Conservation (phyloP, 2,113 vertebrate genomes). For the Halichoerus grypus region DNA sequence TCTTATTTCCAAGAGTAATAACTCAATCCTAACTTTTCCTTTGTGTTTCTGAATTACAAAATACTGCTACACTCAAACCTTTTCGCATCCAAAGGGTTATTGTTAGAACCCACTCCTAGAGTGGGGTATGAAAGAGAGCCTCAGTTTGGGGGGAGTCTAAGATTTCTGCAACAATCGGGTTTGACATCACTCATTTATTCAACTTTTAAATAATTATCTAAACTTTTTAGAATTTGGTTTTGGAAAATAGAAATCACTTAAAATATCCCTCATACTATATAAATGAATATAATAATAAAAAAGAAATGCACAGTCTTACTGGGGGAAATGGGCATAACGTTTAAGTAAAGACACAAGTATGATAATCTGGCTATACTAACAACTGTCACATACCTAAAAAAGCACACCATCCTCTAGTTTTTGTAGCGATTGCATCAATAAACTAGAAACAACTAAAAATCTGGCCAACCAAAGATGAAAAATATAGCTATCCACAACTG, state of each 20-base stretch:
- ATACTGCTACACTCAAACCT: not conserved
- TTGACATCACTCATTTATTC: not conserved
- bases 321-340: not conserved
- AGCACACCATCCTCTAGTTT: not conserved
- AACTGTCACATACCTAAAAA: not conserved
- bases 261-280: not conserved
- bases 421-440: not conserved
- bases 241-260: not conserved
- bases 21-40: not conserved
- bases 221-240: slow-evolving; percentile 35
- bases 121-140: not conserved
- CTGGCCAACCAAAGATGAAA: not conserved
- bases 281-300: not conserved
- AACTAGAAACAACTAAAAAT: slow-evolving; percentile 19
- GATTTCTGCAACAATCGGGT: not conserved
- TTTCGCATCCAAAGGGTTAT: not conserved
- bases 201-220: not conserved
- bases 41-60: slow-evolving; percentile 41
- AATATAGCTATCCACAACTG: not conserved
- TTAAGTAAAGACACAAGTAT: not conserved
- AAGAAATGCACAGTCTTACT: not conserved
- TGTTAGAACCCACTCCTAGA: not conserved
- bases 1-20: not conserved
- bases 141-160: not conserved
- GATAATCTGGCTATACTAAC: not conserved